These are phyloP conservation scores for Sigmodon hispidus DNA, from an alignment of 2,113 vertebrate genomes.

Conservation along the genomic window DNA sequence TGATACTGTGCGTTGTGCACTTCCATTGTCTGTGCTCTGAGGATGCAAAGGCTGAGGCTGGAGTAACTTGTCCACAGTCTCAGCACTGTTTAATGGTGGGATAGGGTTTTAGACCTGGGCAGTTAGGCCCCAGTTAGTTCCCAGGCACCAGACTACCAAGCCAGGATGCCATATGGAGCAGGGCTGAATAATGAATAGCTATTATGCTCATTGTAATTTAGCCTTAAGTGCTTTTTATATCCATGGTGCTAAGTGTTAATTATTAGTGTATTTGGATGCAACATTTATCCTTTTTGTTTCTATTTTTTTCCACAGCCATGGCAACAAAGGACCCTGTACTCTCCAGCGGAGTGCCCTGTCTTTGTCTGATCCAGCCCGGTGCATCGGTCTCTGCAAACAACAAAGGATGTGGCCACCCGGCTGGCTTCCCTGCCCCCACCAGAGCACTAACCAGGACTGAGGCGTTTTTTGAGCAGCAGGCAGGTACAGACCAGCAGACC, in stretches of 20 bases:
- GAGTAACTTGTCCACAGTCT: conserved; percentile 23
- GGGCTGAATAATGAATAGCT: conserved; percentile 58
- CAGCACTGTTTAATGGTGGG: conserved; percentile 30
- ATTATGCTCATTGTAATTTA: conserved; percentile 72
- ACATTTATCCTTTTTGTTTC: conserved; percentile 72
- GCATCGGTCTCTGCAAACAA: conserved; percentile 62
- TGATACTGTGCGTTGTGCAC: background rate
- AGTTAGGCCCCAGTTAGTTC: conserved; percentile 25
- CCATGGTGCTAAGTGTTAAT: conserved; percentile 76
- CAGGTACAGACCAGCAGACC: conserved; percentile 66
- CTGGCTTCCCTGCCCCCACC: conserved; percentile 60
- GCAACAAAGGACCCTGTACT: conserved; percentile 68
- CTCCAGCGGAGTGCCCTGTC: conserved; percentile 51
- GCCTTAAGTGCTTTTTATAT: conserved; percentile 77
- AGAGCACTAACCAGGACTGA: background rate
- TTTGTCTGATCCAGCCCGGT: conserved; percentile 61
- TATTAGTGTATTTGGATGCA: conserved; percentile 77
- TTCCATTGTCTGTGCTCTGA: background rate
- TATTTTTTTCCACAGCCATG: conserved; percentile 72
- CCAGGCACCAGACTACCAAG: background rate
- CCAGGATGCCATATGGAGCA: conserved; percentile 45
- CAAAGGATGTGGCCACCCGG: conserved; percentile 67
- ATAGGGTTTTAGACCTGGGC: conserved; percentile 37
- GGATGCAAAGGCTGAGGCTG: background rate
- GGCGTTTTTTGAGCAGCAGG: conserved; percentile 48